Conservation (phyloP, 2,113 vertebrate genomes). For the Psittacara wagleri region DNA sequence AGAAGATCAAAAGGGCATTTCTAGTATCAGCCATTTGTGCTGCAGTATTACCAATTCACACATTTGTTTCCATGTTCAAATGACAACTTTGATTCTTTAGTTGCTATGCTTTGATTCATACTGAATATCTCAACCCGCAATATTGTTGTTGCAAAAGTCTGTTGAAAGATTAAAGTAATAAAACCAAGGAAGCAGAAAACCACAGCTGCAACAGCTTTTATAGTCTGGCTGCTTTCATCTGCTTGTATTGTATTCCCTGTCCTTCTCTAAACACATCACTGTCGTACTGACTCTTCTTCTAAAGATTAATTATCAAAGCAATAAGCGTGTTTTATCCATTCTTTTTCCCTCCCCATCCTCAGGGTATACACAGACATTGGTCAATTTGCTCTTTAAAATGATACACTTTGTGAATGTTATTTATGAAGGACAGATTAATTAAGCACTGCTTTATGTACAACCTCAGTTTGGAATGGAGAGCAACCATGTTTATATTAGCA, state of each 20-base stretch:
- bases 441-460: neutral
- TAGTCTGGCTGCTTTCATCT: neutral
- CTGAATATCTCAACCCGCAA: neutral
- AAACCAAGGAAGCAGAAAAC: neutral
- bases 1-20: neutral
- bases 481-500: neutral
- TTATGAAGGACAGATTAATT: slow-evolving; percentile 21
- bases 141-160: neutral
- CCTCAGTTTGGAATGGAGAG: neutral
- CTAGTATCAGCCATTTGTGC: neutral
- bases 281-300: neutral
- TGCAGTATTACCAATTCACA: neutral
- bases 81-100: neutral
- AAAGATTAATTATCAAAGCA: slow-evolving; percentile 24
- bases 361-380: neutral
- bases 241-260: neutral
- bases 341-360: neutral
- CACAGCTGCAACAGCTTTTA: neutral
- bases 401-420: neutral
- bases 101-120: neutral
- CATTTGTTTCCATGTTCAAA: neutral
- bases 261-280: neutral
- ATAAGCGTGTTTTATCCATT: neutral
- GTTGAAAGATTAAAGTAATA: neutral
- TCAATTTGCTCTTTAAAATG: neutral